Conservation (phyloP, 1,140 invertebrate species). For the Solen grandis region DNA sequence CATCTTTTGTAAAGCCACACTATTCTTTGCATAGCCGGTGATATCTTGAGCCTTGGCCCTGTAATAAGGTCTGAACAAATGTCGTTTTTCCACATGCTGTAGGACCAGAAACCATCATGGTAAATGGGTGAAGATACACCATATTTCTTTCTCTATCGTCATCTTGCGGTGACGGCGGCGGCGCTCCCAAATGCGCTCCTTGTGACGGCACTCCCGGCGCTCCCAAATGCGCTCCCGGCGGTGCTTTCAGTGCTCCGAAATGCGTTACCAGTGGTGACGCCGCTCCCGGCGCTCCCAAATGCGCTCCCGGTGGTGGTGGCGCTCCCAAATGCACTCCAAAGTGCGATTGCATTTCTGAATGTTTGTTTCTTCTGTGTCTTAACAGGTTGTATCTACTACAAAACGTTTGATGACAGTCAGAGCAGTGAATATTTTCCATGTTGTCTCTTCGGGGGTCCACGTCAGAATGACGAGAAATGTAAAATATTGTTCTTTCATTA, state of each 20-base stretch:
- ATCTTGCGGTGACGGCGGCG: not conserved
- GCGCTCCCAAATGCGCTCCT: not conserved
- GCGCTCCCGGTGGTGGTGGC: slow-evolving; percentile 20
- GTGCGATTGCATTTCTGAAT: slow-evolving; percentile 2
- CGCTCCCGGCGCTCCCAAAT: not conserved
- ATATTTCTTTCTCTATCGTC: not conserved
- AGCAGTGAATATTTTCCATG: not conserved
- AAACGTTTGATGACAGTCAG: slow-evolving; percentile 1
- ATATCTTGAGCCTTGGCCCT: not conserved
- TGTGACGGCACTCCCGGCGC: not conserved
- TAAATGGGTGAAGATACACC: not conserved
- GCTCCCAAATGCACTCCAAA: not conserved
- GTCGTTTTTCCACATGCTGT: slow-evolving; percentile 30
- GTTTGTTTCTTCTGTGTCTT: slow-evolving; percentile 2
- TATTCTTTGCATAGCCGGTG: slow-evolving; percentile 4
- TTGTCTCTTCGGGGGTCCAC: not conserved
- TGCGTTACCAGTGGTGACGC: not conserved
- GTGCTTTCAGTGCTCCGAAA: not conserved
- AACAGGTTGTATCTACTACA: not conserved
- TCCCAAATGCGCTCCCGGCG: no score
- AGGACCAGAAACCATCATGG: not conserved
- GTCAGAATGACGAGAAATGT: not conserved
- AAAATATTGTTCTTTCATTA: not conserved
- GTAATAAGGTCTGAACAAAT: not conserved
- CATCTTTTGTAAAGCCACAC: slow-evolving; percentile 36